Evolutionary conservation across 2,797 vertebrate genomes (phyloP).

Genomic region (Ptychadena robeensis): DNA sequence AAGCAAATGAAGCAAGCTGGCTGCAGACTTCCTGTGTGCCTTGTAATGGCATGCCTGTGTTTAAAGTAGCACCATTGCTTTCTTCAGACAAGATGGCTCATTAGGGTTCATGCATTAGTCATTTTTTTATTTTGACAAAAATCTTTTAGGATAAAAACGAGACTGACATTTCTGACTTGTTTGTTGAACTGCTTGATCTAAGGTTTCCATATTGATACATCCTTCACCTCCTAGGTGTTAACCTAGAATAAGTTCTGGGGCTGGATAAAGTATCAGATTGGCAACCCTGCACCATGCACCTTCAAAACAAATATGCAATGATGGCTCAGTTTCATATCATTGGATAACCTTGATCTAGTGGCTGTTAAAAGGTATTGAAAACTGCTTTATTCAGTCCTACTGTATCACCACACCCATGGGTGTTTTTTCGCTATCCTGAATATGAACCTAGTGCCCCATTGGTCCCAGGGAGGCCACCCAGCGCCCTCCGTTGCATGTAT

Average conservation of each 20-base stretch:
- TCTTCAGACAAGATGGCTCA: slow-evolving; percentile 14
- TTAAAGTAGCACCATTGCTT: slow-evolving; percentile 43
- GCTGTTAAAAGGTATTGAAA: no score
- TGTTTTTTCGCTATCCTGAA: no score
- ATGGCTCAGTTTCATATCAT: no score
- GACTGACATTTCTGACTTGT: not conserved
- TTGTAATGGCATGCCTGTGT: slow-evolving; percentile 50
- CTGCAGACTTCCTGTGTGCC: slow-evolving; percentile 63
- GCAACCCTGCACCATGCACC: not conserved
- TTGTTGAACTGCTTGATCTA: no score
- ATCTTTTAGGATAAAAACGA: not conserved
- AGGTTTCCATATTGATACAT: not conserved
- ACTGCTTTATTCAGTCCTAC: no score
- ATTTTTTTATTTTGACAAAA: not conserved
- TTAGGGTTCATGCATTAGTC: not conserved
- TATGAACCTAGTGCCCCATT: no score
- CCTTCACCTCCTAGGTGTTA: not conserved
- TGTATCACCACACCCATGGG: no score
- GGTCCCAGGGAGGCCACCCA: no score
- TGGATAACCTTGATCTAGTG: no score
- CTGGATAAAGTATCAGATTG: not conserved
- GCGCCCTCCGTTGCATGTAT: no score
- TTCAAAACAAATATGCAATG: no score
- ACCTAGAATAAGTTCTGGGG: no score
- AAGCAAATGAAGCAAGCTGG: slow-evolving; percentile 54